Percentiles rank a stretch among this genome's conserved stretches.
These are phyloP conservation scores for Zaprionus gabonicus DNA, from an alignment of 1,140 invertebrate species.

Conservation along the genomic window DNA sequence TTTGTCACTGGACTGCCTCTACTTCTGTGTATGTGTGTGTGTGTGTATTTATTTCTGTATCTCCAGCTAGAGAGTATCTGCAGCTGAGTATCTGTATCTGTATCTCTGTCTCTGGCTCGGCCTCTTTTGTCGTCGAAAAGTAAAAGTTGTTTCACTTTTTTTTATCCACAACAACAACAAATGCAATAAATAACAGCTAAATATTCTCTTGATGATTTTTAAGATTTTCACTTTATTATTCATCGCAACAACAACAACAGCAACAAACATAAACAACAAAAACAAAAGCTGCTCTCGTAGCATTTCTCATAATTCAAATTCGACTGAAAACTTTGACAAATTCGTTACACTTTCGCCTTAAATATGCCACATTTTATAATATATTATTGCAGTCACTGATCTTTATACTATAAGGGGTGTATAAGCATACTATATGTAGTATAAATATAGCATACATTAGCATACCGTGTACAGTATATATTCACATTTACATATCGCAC, in stretches of 20 bases:
- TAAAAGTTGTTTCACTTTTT: conserved; percentile 79
- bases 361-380: conserved; percentile 18
- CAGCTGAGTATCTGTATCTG: conserved; percentile 11
- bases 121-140: conserved; percentile 70
- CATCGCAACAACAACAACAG: conserved; percentile 6
- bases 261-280: conserved; percentile 26
- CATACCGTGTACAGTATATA: background rate
- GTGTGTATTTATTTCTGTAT: conserved; percentile 23
- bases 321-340: conserved; percentile 22
- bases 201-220: conserved; percentile 67
- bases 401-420: background rate
- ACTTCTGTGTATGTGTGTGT: conserved; percentile 20
- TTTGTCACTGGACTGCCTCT: conserved; percentile 42
- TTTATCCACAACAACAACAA: conserved; percentile 41
- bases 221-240: conserved; percentile 56
- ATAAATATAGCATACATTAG: background rate
- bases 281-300: conserved; percentile 12
- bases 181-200: conserved; percentile 40
- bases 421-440: background rate
- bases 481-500: conserved; percentile 10
- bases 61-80: conserved; percentile 10
- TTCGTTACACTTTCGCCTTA: conserved; percentile 45
- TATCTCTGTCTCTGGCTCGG: conserved; percentile 12
- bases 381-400: background rate
- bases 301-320: conserved; percentile 13